phyloP scores from a whole-genome alignment of 2,113 vertebrate genomes.

The Poeciliopsis turrubarensis region DNA sequence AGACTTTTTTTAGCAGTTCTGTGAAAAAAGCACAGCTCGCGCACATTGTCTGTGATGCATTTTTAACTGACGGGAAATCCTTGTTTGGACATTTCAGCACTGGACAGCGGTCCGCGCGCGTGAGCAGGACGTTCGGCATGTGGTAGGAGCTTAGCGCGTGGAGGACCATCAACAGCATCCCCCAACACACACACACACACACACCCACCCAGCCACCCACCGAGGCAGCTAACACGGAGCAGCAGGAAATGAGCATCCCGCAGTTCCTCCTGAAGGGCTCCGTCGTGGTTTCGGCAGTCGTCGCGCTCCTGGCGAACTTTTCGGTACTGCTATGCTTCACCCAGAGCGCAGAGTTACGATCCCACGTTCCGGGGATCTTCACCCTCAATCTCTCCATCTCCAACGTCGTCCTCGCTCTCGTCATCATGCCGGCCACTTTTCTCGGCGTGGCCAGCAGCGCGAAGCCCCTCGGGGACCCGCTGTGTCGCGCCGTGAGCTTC shows the following conservation, averaged over 20 bases:
- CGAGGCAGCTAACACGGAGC: slow-evolving; percentile 30
- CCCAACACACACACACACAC: neutral
- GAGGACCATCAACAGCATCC: slow-evolving; percentile 23
- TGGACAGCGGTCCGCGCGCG: slow-evolving; percentile 75
- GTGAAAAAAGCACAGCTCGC: neutral
- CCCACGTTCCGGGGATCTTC: slow-evolving; percentile 81
- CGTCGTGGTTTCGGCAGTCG: slow-evolving; percentile 77
- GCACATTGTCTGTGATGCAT: neutral
- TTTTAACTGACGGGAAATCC: neutral
- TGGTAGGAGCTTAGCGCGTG: slow-evolving; percentile 38
- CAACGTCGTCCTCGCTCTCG: slow-evolving; percentile 81
- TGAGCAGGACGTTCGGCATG: slow-evolving; percentile 8
- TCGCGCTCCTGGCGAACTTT: slow-evolving; percentile 79
- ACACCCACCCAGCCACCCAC: neutral
- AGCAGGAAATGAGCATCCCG: slow-evolving; percentile 81
- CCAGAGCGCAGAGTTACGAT: slow-evolving; percentile 80
- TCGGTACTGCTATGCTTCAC: slow-evolving; percentile 84
- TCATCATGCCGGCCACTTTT: slow-evolving; percentile 83
- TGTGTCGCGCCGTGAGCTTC: slow-evolving; percentile 77
- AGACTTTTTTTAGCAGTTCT: too few species aligned
- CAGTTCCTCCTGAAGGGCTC: slow-evolving; percentile 80
- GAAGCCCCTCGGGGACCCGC: slow-evolving; percentile 73
- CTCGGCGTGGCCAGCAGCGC: slow-evolving; percentile 70
- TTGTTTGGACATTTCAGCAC: slow-evolving; percentile 78
- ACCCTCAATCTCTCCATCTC: slow-evolving; percentile 82